A percentile compares a stretch with the other conserved stretches of the same genome.
Conservation (phyloP, 1,140 invertebrate genomes). For the Drosophila jambulina region DNA sequence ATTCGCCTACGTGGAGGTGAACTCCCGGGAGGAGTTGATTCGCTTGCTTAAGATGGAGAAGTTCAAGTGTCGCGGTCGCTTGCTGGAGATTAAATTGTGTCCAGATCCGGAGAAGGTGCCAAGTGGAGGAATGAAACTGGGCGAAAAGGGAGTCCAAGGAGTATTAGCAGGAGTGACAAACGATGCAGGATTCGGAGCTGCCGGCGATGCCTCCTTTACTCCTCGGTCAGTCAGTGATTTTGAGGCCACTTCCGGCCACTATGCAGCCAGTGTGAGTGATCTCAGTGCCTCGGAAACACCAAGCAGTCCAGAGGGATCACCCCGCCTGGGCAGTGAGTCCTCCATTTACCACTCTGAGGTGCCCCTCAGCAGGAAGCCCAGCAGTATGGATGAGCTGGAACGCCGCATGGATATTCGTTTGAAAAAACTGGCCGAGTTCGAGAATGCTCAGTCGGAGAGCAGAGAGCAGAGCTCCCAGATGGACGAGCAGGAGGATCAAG, state of each 20-base stretch:
- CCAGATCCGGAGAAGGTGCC: background rate
- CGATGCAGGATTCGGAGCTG: background rate
- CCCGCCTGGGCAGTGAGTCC: background rate
- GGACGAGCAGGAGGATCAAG: background rate
- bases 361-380: conserved; percentile 3
- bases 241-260: conserved; percentile 1
- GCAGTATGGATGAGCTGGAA: conserved; percentile 22
- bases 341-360: background rate
- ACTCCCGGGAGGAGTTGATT: conserved; percentile 24
- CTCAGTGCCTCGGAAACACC: background rate
- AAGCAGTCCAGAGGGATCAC: background rate
- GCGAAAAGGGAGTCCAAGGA: background rate
- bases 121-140: background rate
- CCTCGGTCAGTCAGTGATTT: background rate
- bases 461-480: background rate
- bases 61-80: conserved; percentile 35
- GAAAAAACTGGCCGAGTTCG: conserved; percentile 47
- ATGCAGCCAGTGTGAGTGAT: conserved; percentile 25
- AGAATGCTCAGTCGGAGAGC: conserved; percentile 40
- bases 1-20: conserved; percentile 30
- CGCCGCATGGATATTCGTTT: conserved; percentile 46
- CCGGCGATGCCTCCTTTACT: conserved; percentile 1
- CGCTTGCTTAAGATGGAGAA: conserved; percentile 8
- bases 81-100: conserved; percentile 6
- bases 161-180: background rate